These are phyloP conservation scores for Sturnus vulgaris DNA, from an alignment of 2,113 vertebrate genomes.

Conservation along the genomic window DNA sequence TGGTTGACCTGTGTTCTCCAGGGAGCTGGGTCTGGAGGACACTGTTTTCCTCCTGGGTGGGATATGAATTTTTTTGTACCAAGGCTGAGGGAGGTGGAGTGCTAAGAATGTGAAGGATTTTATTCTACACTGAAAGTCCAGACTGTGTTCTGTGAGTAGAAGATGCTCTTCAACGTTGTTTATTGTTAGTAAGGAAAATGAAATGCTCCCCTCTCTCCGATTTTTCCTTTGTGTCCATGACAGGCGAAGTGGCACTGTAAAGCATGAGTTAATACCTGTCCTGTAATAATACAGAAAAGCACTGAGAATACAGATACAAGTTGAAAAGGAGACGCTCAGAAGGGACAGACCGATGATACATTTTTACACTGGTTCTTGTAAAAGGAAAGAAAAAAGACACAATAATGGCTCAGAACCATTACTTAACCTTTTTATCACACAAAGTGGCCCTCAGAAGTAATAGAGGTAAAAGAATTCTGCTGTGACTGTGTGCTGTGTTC, in stretches of 20 bases:
- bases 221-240: neutral
- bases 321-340: neutral
- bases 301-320: neutral
- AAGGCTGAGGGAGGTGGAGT: neutral
- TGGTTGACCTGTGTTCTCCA: neutral
- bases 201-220: rapidly evolving
- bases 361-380: neutral
- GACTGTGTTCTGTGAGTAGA: neutral
- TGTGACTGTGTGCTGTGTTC: rapidly evolving
- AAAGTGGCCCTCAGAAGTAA: neutral
- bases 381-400: neutral
- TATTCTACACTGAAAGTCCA: neutral
- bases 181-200: neutral
- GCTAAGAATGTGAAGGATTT: neutral
- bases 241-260: neutral
- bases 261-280: neutral
- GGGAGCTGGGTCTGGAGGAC: neutral
- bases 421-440: neutral
- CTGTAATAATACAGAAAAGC: neutral
- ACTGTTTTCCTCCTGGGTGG: neutral
- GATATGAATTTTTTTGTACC: rapidly evolving
- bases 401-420: neutral
- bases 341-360: rapidly evolving
- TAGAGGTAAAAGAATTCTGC: rapidly evolving
- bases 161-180: neutral